These are phyloP conservation scores for Lasioglossum leucozonium DNA, from an alignment of 2,888 invertebrate genomes.

Conservation along the genomic window DNA sequence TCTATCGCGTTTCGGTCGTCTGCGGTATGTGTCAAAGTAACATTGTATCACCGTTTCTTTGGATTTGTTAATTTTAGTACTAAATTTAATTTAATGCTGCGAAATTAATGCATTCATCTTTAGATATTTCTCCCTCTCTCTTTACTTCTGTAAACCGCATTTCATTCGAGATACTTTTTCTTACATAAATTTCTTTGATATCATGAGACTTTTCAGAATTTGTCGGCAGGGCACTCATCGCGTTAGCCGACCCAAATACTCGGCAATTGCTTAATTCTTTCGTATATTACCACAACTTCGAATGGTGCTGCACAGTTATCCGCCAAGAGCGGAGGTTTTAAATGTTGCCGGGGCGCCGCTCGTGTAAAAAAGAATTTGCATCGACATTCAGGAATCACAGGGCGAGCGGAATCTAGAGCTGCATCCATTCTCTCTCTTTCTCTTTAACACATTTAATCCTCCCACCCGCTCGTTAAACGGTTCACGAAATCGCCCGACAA, in stretches of 20 bases:
- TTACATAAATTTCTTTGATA: not conserved
- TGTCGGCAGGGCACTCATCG: not conserved
- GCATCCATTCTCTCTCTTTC: not conserved
- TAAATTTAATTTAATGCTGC: no score
- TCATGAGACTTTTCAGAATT: not conserved
- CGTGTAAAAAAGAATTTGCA: not conserved
- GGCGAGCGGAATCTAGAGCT: not conserved
- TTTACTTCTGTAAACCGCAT: no score
- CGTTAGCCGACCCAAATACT: not conserved
- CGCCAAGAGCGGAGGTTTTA: not conserved
- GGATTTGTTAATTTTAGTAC: not conserved
- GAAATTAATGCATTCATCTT: no score
- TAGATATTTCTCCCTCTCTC: no score
- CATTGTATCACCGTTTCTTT: not conserved
- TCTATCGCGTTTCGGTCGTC: not conserved
- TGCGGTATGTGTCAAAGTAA: not conserved
- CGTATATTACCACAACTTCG: not conserved
- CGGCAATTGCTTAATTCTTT: not conserved
- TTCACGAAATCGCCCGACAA: not conserved
- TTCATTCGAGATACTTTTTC: no score
- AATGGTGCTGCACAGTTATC: not conserved
- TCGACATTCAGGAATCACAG: not conserved
- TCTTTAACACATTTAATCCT: not conserved
- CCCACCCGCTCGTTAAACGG: conserved; percentile 16
- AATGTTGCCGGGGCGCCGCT: not conserved